A percentile compares a stretch with the other conserved stretches of the same genome.
Conservation (phyloP, 2,888 invertebrate genomes). For the Fragum whitleyi region DNA sequence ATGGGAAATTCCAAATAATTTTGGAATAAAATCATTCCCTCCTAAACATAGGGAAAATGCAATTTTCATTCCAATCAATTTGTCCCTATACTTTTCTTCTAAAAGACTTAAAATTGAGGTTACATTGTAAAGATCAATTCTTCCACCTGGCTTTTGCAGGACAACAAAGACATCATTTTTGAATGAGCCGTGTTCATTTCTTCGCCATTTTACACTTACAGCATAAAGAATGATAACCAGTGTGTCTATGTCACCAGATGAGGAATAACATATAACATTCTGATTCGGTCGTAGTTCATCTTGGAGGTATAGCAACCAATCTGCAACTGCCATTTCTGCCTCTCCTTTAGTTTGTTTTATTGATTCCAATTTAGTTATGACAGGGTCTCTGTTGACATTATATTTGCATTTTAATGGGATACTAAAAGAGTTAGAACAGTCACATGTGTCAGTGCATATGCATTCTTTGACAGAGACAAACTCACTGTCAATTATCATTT, state of each 20-base stretch:
- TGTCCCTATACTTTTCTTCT: conserved; percentile 23
- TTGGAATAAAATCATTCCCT: conserved; percentile 46
- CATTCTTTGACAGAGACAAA: conserved; percentile 3
- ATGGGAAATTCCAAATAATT: conserved; percentile 26
- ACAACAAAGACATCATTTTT: conserved; percentile 28
- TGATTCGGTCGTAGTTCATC: not conserved
- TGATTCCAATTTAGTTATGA: not conserved
- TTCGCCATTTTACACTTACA: conserved; percentile 12
- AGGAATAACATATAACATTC: conserved; percentile 9
- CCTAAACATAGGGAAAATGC: conserved; percentile 37
- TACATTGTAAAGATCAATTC: conserved; percentile 33
- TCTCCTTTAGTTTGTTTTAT: conserved; percentile 19
- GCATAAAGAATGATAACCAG: conserved; percentile 32
- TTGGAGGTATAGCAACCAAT: conserved; percentile 28
- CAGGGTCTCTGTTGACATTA: not conserved
- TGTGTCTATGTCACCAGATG: conserved; percentile 47
- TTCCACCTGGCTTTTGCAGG: conserved; percentile 21
- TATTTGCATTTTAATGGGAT: conserved; percentile 16
- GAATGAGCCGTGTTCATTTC: conserved; percentile 20
- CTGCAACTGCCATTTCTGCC: conserved; percentile 29
- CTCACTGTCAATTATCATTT: conserved; percentile 35
- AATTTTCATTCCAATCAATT: conserved; percentile 32
- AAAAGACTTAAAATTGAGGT: conserved; percentile 24
- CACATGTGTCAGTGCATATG: not conserved
- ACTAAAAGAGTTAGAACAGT: not conserved